Base-by-base conservation (phyloP, 2,888 invertebrate species). In the Strigamia transsilvanica region DNA sequence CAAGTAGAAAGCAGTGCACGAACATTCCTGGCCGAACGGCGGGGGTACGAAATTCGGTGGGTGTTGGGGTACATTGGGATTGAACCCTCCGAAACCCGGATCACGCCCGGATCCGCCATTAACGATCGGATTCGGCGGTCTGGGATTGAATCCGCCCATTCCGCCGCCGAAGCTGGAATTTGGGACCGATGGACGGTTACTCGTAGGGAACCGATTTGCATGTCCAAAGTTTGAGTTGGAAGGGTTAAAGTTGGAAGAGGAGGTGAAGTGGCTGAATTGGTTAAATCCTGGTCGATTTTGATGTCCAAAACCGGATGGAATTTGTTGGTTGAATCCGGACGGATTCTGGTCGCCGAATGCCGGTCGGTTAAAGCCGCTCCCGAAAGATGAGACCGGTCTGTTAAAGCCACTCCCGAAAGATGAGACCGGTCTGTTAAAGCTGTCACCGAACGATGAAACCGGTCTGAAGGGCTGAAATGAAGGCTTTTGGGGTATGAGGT, bases 1-100 rank as follows among this genome's bases (percentile, higher is more conserved):
- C 38, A 84, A 83, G 10, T 84, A 83, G 13, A 82, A 83, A 13
- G 84, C 82, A 10, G 84, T 84, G 56, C 85, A 85, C 42, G 84
- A 82, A 80, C 85, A 85, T n/a, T 66, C 38, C 10, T 27, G 51
- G 10, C 73, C 81, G 21, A 42, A 81, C 4, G 21, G 21, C n/a
- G 81, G 81, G 23, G 81, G 81, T 34, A 81, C 56, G 27, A 81
- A 77, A 15, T 6, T 0, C 7, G 80, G 80, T 66, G 61, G 61
- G 6, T 0, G 61, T 42, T 27, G 27, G 18, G 80, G 80, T 13
- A n/a, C 18, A 7, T 9, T 32, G 6, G 78, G 78, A 32, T 27
- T n/a, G 66, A 61, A 81, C 0, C 56, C 81, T 21, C 81, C 81
- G 32, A 81, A 81, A 12, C 27, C 27, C 4, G 32, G 23, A 61